Evolutionary conservation across 2,888 invertebrate genomes (phyloP).

Genomic region (Octodonta nipae): DNA sequence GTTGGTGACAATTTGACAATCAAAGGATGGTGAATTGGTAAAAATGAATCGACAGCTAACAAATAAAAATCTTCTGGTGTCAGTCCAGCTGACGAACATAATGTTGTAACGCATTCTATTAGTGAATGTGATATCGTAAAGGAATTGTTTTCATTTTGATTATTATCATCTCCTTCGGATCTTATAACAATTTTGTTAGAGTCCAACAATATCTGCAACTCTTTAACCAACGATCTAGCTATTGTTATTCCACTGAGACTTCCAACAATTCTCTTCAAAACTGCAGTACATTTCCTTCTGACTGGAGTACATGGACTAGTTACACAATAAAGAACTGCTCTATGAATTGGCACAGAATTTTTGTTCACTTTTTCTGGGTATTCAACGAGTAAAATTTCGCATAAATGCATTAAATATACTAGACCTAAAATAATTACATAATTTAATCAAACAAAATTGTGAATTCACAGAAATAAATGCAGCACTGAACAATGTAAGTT

Average conservation of each 20-base stretch:
- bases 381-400: slow-evolving; percentile 56
- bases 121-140: slow-evolving; percentile 32
- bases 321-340: slow-evolving; percentile 55
- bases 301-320: slow-evolving; percentile 41
- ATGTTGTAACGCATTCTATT: slow-evolving; percentile 32
- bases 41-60: slow-evolving; percentile 52
- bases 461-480: no score
- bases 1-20: slow-evolving; percentile 44
- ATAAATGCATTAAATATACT: slow-evolving; percentile 57
- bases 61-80: slow-evolving; percentile 41
- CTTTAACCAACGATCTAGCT: slow-evolving; percentile 49
- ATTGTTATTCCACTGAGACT: slow-evolving; percentile 44
- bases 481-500: no score
- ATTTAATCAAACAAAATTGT: no score
- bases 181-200: slow-evolving; percentile 42
- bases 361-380: slow-evolving; percentile 56
- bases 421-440: no score
- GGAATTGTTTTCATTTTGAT: slow-evolving; percentile 39
- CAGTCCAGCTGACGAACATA: slow-evolving; percentile 33
- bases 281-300: slow-evolving; percentile 46
- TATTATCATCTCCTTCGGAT: slow-evolving; percentile 25
- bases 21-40: slow-evolving; percentile 64
- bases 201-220: slow-evolving; percentile 53
- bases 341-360: slow-evolving; percentile 48
- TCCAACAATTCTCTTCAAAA: slow-evolving; percentile 47